phyloP scores from a whole-genome alignment of 2,888 invertebrate genomes.

The Zelleria hepariella region DNA sequence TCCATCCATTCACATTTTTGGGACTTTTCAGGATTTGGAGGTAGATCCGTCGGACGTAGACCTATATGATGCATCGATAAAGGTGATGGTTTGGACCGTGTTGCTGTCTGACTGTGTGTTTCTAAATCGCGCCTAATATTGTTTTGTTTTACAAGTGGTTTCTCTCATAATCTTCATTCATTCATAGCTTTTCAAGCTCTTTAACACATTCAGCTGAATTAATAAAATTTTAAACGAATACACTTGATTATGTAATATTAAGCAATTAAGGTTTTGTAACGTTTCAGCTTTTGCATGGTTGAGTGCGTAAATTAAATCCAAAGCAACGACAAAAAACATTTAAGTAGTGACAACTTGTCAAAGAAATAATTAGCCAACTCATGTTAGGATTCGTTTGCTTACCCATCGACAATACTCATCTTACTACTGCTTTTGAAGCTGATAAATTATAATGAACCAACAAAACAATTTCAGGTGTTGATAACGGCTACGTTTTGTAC shows the following conservation, averaged over 20 bases:
- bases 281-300: background rate
- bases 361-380: too few species aligned
- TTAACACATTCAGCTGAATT: background rate
- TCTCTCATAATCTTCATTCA: constrained; percentile 6
- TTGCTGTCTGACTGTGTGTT: background rate
- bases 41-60: constrained; percentile 54
- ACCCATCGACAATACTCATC: too few species aligned
- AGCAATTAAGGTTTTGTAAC: background rate
- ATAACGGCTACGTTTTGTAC: too few species aligned
- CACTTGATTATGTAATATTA: background rate
- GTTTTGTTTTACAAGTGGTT: background rate
- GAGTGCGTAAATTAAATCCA: background rate
- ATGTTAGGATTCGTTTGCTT: too few species aligned
- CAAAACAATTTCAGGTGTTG: background rate
- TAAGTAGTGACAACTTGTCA: too few species aligned
- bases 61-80: constrained; percentile 63
- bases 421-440: too few species aligned
- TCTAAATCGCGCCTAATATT: background rate
- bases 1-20: background rate
- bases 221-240: background rate
- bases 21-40: constrained; percentile 56
- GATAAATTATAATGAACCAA: background rate
- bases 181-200: background rate
- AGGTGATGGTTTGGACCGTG: constrained; percentile 38
- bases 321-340: background rate